Conservation (phyloP, 2,113 vertebrate genomes). For the Picathartes gymnocephalus region DNA sequence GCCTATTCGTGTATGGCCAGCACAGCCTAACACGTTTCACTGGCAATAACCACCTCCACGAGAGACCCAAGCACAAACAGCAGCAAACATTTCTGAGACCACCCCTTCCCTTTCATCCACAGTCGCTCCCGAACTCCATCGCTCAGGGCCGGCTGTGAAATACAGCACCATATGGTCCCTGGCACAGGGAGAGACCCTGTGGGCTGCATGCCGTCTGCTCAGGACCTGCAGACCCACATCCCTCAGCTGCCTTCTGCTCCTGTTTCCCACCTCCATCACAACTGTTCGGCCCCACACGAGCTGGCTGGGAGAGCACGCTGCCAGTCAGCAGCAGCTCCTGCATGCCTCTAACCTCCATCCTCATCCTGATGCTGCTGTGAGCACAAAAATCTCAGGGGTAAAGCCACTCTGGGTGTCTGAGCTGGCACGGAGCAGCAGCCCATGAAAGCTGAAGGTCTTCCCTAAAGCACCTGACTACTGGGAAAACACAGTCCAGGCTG, state of each 20-base stretch:
- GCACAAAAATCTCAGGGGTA: background rate
- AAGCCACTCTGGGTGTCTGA: background rate
- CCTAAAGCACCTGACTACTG: background rate
- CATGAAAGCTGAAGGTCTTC: background rate
- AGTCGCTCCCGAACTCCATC: rapidly evolving
- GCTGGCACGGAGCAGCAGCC: background rate
- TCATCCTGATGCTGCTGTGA: rapidly evolving
- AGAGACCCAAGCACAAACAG: background rate
- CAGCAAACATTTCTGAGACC: background rate
- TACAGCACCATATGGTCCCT: constrained; percentile 2
- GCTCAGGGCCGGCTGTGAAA: background rate
- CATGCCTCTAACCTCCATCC: rapidly evolving
- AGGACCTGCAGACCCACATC: background rate
- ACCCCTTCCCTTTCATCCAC: background rate
- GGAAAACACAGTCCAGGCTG: background rate
- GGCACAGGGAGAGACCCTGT: background rate
- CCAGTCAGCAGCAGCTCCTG: background rate
- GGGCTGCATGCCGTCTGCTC: background rate
- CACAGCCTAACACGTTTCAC: rapidly evolving
- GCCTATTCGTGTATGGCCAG: background rate
- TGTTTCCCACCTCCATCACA: background rate
- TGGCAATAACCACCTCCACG: rapidly evolving
- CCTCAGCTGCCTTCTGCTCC: background rate
- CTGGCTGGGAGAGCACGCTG: rapidly evolving
- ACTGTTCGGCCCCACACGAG: rapidly evolving